Evolutionary conservation across 2,113 vertebrate genomes (phyloP).

Genomic region (Boulengerochromis microlepis): DNA sequence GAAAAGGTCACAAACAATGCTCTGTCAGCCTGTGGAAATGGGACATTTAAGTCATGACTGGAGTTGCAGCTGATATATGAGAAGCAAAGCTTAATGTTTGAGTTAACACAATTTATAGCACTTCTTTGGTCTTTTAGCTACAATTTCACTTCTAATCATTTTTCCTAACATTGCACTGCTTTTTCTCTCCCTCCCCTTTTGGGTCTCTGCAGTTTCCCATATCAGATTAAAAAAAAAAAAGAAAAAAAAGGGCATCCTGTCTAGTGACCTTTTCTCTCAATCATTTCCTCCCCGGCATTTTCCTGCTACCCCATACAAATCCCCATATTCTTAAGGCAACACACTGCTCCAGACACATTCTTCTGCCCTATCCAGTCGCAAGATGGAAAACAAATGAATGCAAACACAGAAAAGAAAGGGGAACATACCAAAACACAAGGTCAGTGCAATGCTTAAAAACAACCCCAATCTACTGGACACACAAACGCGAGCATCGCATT

Average conservation of each 20-base stretch:
- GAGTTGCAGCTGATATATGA: background rate
- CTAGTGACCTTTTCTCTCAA: slow-evolving; percentile 63
- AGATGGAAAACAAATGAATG: background rate
- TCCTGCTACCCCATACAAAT: slow-evolving; percentile 6
- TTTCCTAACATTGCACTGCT: background rate
- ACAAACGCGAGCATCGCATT: background rate
- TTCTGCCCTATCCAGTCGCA: background rate
- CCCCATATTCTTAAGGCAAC: background rate
- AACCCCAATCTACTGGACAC: background rate
- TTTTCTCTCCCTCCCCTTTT: background rate
- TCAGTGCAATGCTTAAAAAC: background rate
- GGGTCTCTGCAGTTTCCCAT: background rate
- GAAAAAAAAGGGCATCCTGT: slow-evolving; percentile 60
- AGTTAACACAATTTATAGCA: background rate
- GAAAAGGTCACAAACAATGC: background rate
- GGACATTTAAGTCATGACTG: background rate
- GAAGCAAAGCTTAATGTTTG: background rate
- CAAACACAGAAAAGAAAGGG: background rate
- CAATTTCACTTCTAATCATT: background rate
- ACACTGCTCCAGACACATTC: background rate
- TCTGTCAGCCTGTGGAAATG: background rate
- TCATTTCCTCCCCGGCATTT: slow-evolving; percentile 51
- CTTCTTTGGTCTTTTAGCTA: background rate
- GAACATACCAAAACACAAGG: slow-evolving; percentile 2
- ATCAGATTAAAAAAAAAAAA: slow-evolving; percentile 49